These are phyloP conservation scores for Micromussa lordhowensis DNA, from an alignment of 92 coral and sea anemone species.

Conservation along the genomic window DNA sequence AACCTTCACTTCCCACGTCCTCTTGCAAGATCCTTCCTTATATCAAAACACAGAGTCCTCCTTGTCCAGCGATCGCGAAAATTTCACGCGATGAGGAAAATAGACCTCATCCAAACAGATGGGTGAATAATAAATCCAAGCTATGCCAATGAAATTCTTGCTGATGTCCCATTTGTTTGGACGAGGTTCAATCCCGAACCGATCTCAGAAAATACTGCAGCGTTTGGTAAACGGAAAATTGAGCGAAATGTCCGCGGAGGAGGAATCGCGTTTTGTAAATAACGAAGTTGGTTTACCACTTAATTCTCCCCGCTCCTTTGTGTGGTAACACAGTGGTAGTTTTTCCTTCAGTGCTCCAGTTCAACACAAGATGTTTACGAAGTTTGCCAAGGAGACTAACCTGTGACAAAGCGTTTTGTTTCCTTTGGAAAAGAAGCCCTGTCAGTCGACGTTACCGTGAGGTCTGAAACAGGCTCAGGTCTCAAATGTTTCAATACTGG, in stretches of 20 bases:
- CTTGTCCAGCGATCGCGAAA: neutral
- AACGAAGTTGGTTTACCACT: constrained; percentile 50
- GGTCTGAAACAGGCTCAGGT: constrained; percentile 81
- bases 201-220: constrained; percentile 11
- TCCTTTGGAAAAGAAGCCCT: constrained; percentile 71
- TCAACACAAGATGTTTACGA: constrained; percentile 60
- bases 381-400: constrained; percentile 71
- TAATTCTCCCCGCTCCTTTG: constrained; percentile 11
- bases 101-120: constrained; percentile 39
- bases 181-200: constrained; percentile 21
- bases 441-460: constrained; percentile 49
- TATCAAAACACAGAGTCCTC: constrained; percentile 24
- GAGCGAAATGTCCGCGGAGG: constrained; percentile 25
- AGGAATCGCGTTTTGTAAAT: constrained; percentile 26
- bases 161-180: constrained; percentile 49
- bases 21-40: neutral
- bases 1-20: constrained; percentile 1
- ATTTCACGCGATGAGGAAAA: constrained; percentile 12
- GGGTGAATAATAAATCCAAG: constrained; percentile 20
- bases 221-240: constrained; percentile 5
- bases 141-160: constrained; percentile 2
- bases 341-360: constrained; percentile 44
- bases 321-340: neutral
- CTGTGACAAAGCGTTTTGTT: constrained; percentile 89
- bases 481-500: constrained; percentile 93